phyloP scores from a whole-genome alignment of 2,113 vertebrate genomes.

The Leptobrachium leishanense region DNA sequence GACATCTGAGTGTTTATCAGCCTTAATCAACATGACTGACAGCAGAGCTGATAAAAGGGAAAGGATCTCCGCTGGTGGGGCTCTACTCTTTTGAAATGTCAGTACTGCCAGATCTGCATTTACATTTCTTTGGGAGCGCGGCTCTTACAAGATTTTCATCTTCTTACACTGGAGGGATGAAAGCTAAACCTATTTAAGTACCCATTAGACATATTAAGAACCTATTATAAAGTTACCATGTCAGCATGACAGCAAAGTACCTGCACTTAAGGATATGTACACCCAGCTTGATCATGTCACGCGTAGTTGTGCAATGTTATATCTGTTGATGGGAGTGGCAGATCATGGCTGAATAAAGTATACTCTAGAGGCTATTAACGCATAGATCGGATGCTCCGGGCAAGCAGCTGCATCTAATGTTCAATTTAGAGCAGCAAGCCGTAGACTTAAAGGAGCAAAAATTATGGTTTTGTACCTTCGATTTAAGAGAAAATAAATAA shows the following conservation, averaged over 20 bases:
- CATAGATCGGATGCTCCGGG: slow-evolving; percentile 9
- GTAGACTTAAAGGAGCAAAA: not conserved
- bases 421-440: not conserved
- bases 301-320: not conserved
- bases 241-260: slow-evolving; percentile 48
- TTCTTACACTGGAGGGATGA: slow-evolving; percentile 59
- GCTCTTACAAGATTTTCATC: slow-evolving; percentile 67
- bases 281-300: slow-evolving; percentile 27
- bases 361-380: not conserved
- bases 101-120: slow-evolving; percentile 65
- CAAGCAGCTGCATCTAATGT: not conserved
- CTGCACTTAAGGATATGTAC: slow-evolving; percentile 34
- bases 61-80: slow-evolving; percentile 59
- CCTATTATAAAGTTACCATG: slow-evolving; percentile 47
- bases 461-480: not conserved
- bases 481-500: not conserved
- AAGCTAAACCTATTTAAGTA: slow-evolving; percentile 68
- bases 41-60: slow-evolving; percentile 66
- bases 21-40: slow-evolving; percentile 70
- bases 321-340: slow-evolving; percentile 19
- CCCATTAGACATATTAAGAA: slow-evolving; percentile 48
- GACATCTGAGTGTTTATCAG: slow-evolving; percentile 65
- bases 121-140: slow-evolving; percentile 68
- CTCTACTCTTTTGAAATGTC: slow-evolving; percentile 70
- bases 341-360: slow-evolving; percentile 1